Base-by-base conservation (phyloP, 2,888 invertebrate genomes). In the Eupithecia dodoneata region DNA sequence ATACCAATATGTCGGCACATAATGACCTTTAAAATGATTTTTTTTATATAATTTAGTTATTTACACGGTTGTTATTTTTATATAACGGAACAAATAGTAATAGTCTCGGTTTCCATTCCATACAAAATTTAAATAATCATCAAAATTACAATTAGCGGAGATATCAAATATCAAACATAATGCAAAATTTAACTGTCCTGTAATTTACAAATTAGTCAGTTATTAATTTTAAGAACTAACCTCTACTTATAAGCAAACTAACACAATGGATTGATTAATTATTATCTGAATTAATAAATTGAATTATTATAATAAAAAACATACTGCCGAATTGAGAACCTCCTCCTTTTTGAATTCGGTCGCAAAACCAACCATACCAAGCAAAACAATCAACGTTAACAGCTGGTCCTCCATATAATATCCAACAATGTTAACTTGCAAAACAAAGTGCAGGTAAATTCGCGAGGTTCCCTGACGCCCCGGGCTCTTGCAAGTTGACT, bases 401-500 rank as follows among this genome's bases (percentile, higher is more conserved):
- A n/a, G 45, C 42, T 44, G n/a, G 42, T 45, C 18, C 41, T 41
- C 13, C 41, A 9, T 69, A 59, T 59, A 9, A 70, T 70, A 30
- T 18, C 18, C 47, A 70, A 30, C n/a, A 47, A 47, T 42, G 13
- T 69, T 3, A 75, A 71, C 71, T 72, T 76, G 72, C 74, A 72
- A 76, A 79, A 72, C 72, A 72, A 76, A 74, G 72, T 44, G 72
- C 74, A 85, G 83, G 81, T 82, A 83, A 81, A 83, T 85, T 85
- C 78, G 83, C 82, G 75, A 82, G 81, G 79, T 78, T 81, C 84
- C 82, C 82, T 76, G 81, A 78, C 80, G 83, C 84, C n/a, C 9
- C 49, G 49, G 15, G 67, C 86, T 86, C 86, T 87, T 85, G 82
- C 81, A 84, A 85, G 90, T 87, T 90, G 86, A 90, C 81, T 90